phyloP scores from a whole-genome alignment of 2,888 invertebrate genomes.

The Rhagonycha lutea region DNA sequence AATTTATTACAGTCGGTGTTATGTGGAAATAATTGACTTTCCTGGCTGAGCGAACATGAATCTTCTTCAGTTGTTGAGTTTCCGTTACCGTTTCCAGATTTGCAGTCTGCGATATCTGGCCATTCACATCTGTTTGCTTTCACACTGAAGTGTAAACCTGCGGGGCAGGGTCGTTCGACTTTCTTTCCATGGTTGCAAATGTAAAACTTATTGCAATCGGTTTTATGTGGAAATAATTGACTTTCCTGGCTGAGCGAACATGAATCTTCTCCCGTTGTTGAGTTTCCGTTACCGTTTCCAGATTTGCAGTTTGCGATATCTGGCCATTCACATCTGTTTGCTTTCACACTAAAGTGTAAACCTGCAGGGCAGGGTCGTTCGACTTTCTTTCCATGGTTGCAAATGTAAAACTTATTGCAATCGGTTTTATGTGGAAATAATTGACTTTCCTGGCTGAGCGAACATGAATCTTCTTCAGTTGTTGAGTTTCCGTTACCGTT shows the following conservation, averaged over 20 bases:
- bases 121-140: no score
- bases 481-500: background rate
- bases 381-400: background rate
- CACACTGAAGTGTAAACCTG: conserved; percentile 4
- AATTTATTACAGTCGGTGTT: conserved; percentile 12
- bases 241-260: background rate
- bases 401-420: background rate
- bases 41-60: background rate
- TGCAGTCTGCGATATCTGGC: no score
- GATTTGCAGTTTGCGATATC: no score
- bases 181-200: background rate
- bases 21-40: background rate
- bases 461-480: background rate
- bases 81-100: background rate
- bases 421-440: background rate
- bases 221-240: background rate
- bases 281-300: background rate
- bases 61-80: background rate
- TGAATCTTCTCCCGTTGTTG: background rate
- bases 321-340: no score
- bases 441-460: background rate
- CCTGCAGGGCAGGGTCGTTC: background rate
- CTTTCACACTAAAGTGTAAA: conserved; percentile 1
- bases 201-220: background rate
- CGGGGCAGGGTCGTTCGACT: background rate